Percentiles rank a stretch among this genome's conserved stretches.
Conservation (phyloP, 2,797 vertebrate species). For the Yasuhikotakia modesta region DNA sequence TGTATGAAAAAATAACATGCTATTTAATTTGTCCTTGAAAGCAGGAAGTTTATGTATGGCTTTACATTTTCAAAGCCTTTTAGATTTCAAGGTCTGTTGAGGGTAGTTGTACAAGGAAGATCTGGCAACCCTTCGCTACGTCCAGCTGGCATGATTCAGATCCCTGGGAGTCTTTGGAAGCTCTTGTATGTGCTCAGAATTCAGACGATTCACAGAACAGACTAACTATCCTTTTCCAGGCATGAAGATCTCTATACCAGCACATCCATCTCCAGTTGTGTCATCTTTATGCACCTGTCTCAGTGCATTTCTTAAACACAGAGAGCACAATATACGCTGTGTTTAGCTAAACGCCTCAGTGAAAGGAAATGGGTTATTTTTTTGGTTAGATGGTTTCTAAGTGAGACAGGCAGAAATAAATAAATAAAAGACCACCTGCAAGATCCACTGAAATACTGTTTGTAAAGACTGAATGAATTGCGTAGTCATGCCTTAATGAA, state of each 20-base stretch:
- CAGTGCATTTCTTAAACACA: constrained; percentile 6
- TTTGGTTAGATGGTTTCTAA: constrained; percentile 19
- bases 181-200: constrained; percentile 75
- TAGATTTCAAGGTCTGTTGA: constrained; percentile 14
- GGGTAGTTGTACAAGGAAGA: constrained; percentile 26
- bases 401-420: constrained; percentile 41
- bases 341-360: constrained; percentile 3
- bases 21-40: constrained; percentile 28
- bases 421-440: constrained; percentile 53
- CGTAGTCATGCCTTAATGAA: constrained; percentile 42
- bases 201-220: constrained; percentile 61
- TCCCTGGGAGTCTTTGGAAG: constrained; percentile 67
- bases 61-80: constrained; percentile 35
- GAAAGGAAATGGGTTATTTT: constrained; percentile 32
- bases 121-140: constrained; percentile 61
- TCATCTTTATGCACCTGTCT: constrained; percentile 40
- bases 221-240: constrained; percentile 40
- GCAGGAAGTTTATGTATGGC: constrained; percentile 20
- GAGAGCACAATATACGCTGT: constrained; percentile 39
- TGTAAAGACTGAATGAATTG: constrained; percentile 52
- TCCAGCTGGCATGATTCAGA: constrained; percentile 68
- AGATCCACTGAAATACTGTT: constrained; percentile 49
- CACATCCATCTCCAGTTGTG: constrained; percentile 24
- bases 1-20: constrained; percentile 30
- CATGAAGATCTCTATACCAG: constrained; percentile 37